Base-by-base conservation (phyloP, 2,888 invertebrate genomes). In the Tinea pellionella region DNA sequence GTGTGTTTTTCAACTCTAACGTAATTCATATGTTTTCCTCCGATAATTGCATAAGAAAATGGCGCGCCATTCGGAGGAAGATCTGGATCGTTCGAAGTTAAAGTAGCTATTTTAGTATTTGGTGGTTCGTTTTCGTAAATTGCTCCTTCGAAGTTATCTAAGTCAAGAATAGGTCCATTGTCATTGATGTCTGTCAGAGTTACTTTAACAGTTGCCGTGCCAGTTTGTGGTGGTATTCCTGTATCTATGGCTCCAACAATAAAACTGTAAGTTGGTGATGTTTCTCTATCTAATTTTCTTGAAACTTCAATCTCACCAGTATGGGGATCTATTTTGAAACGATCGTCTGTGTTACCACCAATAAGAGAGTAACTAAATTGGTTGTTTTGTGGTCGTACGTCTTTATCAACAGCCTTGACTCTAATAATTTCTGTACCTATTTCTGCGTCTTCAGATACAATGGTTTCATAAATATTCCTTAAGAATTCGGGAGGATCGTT, bases 401-500 rank as follows among this genome's bases (percentile, higher is more conserved):
- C 98, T 80, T 95, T 96, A 77, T 98, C 98, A 0, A 94, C 87
- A 0, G 98, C 98, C 72, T 93, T 91, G 0, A 98, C 96, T 32
- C 91, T 90, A 37, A 92, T 77, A 0, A 97, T 91, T 72, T 90
- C 89, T 9, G 94, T 92, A 0, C 96, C 96, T 9, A 92, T 78
- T 0, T 79, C 69, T 0, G 93, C 93, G 16, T 93, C 95, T 86
- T 98, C 98, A 0, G 93, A 92, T 18, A 98, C 89, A 62, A 90
- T 90, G 0, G 94, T 91, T 69, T 94, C 93, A 74, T 98, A 98
- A 16, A 90, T 74, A 58, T 89, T 89, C 68, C 93, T 91, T n/a
- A 93, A 78, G 74, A 98, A 98, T 74, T 96, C 95, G 0, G 98
- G 98, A 0, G 98, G 96, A 84, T 98, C 98, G 73, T 98, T 98